These are phyloP conservation scores for Polia nebulosa DNA, from an alignment of 2,888 invertebrate genomes.

Conservation along the genomic window DNA sequence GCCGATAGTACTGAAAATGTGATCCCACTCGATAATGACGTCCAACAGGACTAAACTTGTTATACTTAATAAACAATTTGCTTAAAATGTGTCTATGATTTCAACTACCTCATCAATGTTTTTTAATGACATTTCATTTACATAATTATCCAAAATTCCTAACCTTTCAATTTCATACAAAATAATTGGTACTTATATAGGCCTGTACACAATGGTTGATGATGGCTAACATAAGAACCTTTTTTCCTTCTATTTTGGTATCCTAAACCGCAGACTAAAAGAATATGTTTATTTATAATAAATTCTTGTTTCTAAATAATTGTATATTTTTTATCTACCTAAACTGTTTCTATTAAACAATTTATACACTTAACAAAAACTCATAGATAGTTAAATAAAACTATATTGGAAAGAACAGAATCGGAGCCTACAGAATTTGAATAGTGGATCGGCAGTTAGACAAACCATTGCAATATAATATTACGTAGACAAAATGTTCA, in stretches of 20 bases:
- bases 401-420: neutral
- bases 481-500: too few species aligned
- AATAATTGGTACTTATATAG: too few species aligned
- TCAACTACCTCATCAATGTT: neutral
- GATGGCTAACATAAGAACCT: neutral
- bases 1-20: constrained; percentile 83
- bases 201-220: neutral
- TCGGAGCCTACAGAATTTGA: constrained; percentile 14
- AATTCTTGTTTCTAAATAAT: too few species aligned
- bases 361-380: too few species aligned
- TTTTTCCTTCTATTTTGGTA: neutral
- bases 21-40: constrained; percentile 65
- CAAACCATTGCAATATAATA: too few species aligned
- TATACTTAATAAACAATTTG: constrained; percentile 24
- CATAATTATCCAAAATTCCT: too few species aligned
- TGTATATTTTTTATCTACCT: too few species aligned
- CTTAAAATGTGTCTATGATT: constrained; percentile 17
- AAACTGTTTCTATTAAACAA: too few species aligned
- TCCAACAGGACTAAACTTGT: neutral
- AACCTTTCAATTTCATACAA: neutral
- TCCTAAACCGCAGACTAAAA: too few species aligned
- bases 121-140: constrained; percentile 1
- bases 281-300: too few species aligned
- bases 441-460: constrained; percentile 29
- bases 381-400: too few species aligned